Evolutionary conservation across 1,140 invertebrate species (phyloP).

Genomic region (Habropoda laboriosa): DNA sequence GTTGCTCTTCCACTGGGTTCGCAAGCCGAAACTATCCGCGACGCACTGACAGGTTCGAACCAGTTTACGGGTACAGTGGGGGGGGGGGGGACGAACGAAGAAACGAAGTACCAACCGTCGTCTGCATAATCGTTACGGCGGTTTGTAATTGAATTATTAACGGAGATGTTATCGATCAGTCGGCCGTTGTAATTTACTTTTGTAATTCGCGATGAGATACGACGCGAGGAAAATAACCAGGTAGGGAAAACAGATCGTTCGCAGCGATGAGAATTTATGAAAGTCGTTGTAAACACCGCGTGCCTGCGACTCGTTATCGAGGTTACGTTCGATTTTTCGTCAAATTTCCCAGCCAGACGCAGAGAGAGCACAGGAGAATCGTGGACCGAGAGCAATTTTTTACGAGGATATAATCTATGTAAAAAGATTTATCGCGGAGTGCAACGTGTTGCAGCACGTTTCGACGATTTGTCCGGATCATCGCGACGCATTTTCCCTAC

Average conservation of each 20-base stretch:
- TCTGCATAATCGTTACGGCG: not conserved
- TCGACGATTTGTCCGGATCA: not conserved
- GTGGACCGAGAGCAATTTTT: not conserved
- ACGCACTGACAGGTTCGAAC: too few species aligned
- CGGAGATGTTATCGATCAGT: conserved; percentile 2
- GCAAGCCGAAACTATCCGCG: too few species aligned
- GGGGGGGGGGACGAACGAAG: not conserved
- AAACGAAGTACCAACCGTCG: too few species aligned
- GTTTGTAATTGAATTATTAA: conserved; percentile 27
- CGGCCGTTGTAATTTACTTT: conserved; percentile 6
- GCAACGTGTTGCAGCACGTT: not conserved
- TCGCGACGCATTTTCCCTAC: not conserved
- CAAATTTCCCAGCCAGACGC: not conserved
- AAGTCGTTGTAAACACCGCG: not conserved
- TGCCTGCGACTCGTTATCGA: not conserved
- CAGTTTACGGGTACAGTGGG: too few species aligned
- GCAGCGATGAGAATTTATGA: not conserved
- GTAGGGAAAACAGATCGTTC: not conserved
- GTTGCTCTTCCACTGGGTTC: not conserved
- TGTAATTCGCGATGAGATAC: conserved; percentile 12
- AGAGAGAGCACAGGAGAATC: not conserved
- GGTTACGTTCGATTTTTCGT: not conserved
- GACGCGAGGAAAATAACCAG: not conserved
- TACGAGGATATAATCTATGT: not conserved
- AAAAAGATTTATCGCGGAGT: not conserved